Conservation (phyloP, 1,140 invertebrate genomes). For the Drosophila suzukii region DNA sequence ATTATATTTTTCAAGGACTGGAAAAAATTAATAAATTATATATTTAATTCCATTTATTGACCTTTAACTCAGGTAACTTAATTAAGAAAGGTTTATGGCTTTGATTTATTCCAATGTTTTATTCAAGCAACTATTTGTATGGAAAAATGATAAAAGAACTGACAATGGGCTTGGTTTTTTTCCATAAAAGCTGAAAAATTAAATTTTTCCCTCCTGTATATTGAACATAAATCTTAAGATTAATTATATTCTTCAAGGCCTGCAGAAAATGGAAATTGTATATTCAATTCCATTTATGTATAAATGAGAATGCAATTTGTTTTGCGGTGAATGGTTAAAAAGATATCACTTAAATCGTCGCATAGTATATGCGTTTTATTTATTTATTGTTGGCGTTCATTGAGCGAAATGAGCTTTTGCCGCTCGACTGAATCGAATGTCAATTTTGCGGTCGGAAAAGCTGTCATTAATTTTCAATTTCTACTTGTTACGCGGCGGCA, state of each 20-base stretch:
- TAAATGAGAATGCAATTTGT: background rate
- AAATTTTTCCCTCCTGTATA: too few species aligned
- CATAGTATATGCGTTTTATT: conserved; percentile 19
- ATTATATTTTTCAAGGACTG: background rate
- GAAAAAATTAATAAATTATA: background rate
- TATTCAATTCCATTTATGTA: background rate
- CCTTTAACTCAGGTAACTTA: background rate
- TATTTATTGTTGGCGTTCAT: conserved; percentile 17
- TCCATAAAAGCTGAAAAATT: too few species aligned
- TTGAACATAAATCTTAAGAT: background rate
- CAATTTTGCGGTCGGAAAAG: conserved; percentile 53
- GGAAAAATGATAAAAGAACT: background rate
- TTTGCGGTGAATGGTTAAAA: conserved; percentile 7
- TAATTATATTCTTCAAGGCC: background rate
- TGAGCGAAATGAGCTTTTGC: conserved; percentile 28
- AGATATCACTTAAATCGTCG: conserved; percentile 6
- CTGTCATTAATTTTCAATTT: conserved; percentile 70
- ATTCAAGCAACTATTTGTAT: background rate
- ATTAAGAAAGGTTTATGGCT: background rate
- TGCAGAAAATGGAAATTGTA: background rate
- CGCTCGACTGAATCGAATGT: conserved; percentile 26
- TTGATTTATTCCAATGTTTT: background rate
- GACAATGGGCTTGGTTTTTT: too few species aligned
- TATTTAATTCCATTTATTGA: background rate
- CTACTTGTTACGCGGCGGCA: conserved; percentile 53